These are phyloP conservation scores for Echinarachnius parma DNA, from an alignment of 53 echinoderm and acorn worm genomes.

Conservation along the genomic window DNA sequence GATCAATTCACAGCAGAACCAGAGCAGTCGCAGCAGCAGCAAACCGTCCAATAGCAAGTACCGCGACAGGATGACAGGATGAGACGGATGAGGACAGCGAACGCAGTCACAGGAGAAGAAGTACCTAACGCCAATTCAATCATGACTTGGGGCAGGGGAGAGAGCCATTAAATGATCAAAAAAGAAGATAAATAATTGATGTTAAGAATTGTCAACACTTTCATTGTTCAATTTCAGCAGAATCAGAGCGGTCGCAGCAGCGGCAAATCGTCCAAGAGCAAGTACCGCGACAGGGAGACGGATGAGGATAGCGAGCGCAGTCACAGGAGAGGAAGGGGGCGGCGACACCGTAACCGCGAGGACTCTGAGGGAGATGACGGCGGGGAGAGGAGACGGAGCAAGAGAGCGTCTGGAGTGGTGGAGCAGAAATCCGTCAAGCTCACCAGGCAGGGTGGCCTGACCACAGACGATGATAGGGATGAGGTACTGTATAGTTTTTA, in stretches of 20 bases:
- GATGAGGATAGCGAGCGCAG: conserved; percentile 85
- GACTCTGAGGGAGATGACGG: conserved; percentile 60
- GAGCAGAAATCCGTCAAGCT: conserved; percentile 50
- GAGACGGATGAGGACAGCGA: conserved; percentile 85
- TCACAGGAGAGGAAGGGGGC: conserved; percentile 61
- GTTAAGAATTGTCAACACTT: no score
- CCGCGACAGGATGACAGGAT: no score
- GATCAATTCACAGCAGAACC: no score
- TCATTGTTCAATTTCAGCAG: no score
- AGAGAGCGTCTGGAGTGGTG: conserved; percentile 35
- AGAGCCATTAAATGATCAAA: no score
- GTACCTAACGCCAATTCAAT: no score
- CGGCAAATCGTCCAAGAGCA: conserved; percentile 25
- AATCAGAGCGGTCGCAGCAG: conserved; percentile 16
- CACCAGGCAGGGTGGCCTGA: conserved; percentile 49
- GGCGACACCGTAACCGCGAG: conserved; percentile 60
- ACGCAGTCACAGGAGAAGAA: no score
- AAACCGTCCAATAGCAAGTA: no score
- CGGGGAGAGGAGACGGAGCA: conserved; percentile 66
- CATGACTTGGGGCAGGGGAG: no score
- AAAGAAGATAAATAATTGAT: no score
- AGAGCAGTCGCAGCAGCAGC: no score
- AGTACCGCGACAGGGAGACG: conserved; percentile 69
- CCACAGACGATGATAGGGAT: conserved; percentile 82
- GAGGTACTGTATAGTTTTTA: conserved; percentile 47